Conservation (phyloP, 92 coral and sea anemone genomes). For the Nematostella vectensis region DNA sequence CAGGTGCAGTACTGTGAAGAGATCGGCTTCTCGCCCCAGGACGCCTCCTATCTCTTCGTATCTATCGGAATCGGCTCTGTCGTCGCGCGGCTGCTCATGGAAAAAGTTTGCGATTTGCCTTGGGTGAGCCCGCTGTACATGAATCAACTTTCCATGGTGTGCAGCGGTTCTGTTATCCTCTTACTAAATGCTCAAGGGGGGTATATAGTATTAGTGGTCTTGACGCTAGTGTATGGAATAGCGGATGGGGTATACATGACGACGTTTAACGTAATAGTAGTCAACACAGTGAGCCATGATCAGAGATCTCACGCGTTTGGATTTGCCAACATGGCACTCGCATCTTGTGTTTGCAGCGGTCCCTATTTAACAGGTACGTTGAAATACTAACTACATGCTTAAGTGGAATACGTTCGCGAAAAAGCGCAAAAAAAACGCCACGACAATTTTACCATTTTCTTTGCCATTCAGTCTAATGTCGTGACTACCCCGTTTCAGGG, state of each 20-base stretch:
- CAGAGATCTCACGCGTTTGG: conserved; percentile 11
- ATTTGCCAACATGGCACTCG: conserved; percentile 1
- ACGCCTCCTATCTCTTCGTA: conserved; percentile 5
- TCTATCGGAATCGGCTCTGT: background rate
- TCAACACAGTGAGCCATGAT: background rate
- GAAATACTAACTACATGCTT: background rate
- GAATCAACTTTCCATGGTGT: conserved; percentile 2
- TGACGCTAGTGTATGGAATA: conserved; percentile 9
- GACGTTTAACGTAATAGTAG: conserved; percentile 3
- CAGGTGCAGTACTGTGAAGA: conserved; percentile 5
- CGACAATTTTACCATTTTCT: no score
- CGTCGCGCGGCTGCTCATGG: background rate
- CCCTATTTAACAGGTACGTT: conserved; percentile 13
- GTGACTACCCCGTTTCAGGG: conserved; percentile 5
- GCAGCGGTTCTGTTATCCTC: conserved; percentile 4
- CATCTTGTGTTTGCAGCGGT: background rate
- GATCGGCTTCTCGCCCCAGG: background rate
- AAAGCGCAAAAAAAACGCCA: no score
- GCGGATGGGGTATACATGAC: conserved; percentile 14
- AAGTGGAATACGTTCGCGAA: no score
- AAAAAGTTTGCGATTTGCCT: conserved; percentile 7
- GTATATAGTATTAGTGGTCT: conserved; percentile 12
- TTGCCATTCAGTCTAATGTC: no score
- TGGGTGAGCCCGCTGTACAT: conserved; percentile 5
- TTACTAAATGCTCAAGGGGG: conserved; percentile 1